Conservation (phyloP, 2,113 vertebrate species). For the Thamnaconus septentrionalis region DNA sequence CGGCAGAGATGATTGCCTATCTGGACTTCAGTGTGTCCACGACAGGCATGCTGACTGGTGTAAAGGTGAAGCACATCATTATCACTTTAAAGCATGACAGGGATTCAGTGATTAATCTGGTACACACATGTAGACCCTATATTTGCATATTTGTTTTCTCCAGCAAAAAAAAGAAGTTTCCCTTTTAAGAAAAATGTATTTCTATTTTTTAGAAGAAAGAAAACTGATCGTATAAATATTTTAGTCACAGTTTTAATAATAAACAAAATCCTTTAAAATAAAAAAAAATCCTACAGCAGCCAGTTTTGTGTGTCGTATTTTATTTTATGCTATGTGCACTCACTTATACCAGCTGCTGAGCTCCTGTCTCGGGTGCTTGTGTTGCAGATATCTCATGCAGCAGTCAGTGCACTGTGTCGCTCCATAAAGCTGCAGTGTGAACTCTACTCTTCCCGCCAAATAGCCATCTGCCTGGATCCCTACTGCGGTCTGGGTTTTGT, state of each 20-base stretch:
- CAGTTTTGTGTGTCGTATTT: no score
- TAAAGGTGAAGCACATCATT: slow-evolving; percentile 81
- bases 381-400: slow-evolving; percentile 90
- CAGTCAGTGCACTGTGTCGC: slow-evolving; percentile 90
- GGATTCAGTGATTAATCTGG: neutral
- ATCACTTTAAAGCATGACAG: neutral
- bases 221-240: no score
- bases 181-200: no score
- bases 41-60: slow-evolving; percentile 97
- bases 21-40: slow-evolving; percentile 98
- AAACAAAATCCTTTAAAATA: no score
- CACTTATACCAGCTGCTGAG: neutral
- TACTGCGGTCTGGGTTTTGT: slow-evolving; percentile 97
- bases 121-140: neutral
- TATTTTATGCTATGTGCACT: neutral
- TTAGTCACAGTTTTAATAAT: no score
- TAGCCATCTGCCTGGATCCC: slow-evolving; percentile 96
- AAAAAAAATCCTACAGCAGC: no score
- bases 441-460: slow-evolving; percentile 95
- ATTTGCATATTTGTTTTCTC: no score
- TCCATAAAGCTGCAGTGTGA: slow-evolving; percentile 98
- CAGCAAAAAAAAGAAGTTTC: no score
- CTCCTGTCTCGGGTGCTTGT: neutral
- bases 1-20: slow-evolving; percentile 95
- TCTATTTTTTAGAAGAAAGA: no score